Evolutionary conservation across 1,140 invertebrate genomes (phyloP), one percentile per base, ranked within the genome.

Genomic region (Asobara japonica): DNA sequence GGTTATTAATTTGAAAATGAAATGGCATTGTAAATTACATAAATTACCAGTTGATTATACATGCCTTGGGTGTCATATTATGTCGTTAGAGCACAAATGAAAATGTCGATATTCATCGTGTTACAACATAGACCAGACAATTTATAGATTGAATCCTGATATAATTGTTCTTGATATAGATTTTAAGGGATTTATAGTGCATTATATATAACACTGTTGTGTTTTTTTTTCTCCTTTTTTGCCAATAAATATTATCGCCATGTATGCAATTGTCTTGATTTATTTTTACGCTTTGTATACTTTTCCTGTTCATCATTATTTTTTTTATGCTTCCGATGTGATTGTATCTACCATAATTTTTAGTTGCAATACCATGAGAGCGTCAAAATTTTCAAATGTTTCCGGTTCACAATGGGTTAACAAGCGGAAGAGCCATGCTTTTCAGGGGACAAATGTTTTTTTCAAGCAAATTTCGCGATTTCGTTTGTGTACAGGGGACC

Each of bases 171-270:
- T 81, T 78, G 80, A 48, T 67, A 67, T 67, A 27, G 31, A 78
- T 76, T 76, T 78, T 83, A 83, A 84, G 77, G 73, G 78, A 80
- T 81, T 68, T 71, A 83, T 83, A 84, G 80, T 83, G 80, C 80
- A 79, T 79, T 80, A 56, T 56, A 78, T 77, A 82, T 74, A 78
- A 81, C 73, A 81, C 72, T 77, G 72, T 84, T 84, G 73, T 82
- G 84, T 83, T 85, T 84, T 56, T 56, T 11, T 25, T 82, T 84
- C 84, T 36, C 11, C 31, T 56, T 56, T 56, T 56, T 82, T 84
- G 80, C 81, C 81, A 87, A 86, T 87, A 87, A 87, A 87, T 82
- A 81, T 86, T 84, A 79, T 85, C 11, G 83, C 82, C 84, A 82
- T 80, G 80, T 86, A 83, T 81, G 80, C 78, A 77, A 61, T 79